Evolutionary conservation across 2,113 vertebrate genomes (phyloP).

Genomic region (Leptosomus discolor): DNA sequence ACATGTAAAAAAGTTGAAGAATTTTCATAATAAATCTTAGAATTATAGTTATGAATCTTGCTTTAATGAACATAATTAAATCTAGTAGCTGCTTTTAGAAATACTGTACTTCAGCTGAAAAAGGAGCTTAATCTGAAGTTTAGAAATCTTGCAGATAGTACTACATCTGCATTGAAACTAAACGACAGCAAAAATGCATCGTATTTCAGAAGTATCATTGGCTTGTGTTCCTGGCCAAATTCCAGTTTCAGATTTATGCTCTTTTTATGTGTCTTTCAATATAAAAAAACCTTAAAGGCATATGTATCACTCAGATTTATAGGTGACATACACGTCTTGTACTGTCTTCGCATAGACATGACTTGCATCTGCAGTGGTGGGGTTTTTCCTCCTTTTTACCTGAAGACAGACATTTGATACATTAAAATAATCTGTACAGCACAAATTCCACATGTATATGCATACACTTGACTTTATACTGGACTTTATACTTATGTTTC

Average conservation of each 20-base stretch:
- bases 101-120: background rate
- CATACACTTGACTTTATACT: background rate
- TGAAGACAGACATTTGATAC: background rate
- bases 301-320: background rate
- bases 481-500: background rate
- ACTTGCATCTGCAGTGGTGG: background rate
- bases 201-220: background rate
- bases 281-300: background rate
- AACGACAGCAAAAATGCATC: background rate
- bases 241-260: background rate
- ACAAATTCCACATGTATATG: background rate
- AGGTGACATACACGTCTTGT: background rate
- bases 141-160: background rate
- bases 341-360: background rate
- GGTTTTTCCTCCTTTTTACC: accelerated
- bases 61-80: constrained; percentile 43
- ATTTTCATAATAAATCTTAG: constrained; percentile 14
- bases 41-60: constrained; percentile 6
- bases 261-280: background rate
- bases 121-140: background rate
- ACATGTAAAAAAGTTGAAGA: background rate
- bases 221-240: background rate
- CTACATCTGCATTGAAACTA: background rate
- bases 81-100: constrained; percentile 8
- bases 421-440: background rate